Evolutionary conservation across 2,113 vertebrate genomes (phyloP).

Genomic region (Melozone crissalis): DNA sequence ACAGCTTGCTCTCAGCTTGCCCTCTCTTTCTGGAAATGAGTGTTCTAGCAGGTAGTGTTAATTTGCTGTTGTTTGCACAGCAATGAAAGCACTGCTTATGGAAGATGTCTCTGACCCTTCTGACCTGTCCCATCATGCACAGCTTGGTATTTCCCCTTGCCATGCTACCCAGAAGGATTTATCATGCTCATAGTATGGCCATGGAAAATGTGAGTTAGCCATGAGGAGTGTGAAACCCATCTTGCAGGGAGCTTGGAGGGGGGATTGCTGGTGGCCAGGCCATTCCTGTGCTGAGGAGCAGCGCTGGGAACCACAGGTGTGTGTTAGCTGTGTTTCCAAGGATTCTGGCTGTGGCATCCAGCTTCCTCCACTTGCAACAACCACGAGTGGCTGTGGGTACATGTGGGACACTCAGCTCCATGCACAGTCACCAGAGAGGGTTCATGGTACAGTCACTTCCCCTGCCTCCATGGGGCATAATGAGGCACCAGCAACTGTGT

Average conservation of each 20-base stretch:
- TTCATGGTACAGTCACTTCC: not conserved
- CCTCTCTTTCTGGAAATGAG: not conserved
- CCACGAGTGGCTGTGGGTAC: rapidly evolving
- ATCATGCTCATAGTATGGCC: not conserved
- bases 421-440: not conserved
- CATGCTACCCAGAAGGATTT: not conserved
- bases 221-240: not conserved
- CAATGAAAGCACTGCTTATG: not conserved
- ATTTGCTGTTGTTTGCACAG: not conserved
- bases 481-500: not conserved
- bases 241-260: too few species aligned
- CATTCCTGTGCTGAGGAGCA: not conserved
- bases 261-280: not conserved
- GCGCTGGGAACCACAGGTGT: not conserved
- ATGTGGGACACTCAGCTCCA: not conserved
- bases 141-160: not conserved
- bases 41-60: not conserved
- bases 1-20: not conserved
- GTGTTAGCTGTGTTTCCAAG: not conserved
- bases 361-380: not conserved
- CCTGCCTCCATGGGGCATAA: rapidly evolving
- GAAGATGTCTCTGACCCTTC: not conserved
- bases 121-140: not conserved
- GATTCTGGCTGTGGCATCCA: not conserved
- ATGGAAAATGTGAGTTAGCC: not conserved